Conservation (phyloP, 2,113 vertebrate genomes). For the Nycticorax nycticorax region DNA sequence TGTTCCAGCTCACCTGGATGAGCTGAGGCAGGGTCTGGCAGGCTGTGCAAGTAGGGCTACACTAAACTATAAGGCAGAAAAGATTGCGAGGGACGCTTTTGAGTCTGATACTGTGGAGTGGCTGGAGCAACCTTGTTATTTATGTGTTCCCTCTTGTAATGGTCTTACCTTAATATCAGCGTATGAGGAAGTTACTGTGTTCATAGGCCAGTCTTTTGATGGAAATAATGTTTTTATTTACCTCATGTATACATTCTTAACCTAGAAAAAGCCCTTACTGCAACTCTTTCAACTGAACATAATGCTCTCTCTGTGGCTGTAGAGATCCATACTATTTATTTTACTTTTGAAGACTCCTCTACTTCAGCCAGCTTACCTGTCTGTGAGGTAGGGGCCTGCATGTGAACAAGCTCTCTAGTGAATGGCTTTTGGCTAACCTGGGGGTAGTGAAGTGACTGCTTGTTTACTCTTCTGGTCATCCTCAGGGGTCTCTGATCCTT, state of each 20-base stretch:
- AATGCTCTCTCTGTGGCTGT: not conserved
- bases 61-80: not conserved
- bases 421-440: not conserved
- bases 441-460: not conserved
- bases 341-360: not conserved
- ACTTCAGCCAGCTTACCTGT: not conserved
- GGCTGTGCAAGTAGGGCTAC: not conserved
- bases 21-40: not conserved
- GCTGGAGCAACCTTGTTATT: not conserved
- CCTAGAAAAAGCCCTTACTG: not conserved
- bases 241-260: not conserved
- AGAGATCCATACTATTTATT: not conserved
- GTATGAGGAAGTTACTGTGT: not conserved
- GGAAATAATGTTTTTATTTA: not conserved
- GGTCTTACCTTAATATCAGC: too few relatives aligned
- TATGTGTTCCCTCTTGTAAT: not conserved
- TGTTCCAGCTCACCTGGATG: not conserved
- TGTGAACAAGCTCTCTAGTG: not conserved
- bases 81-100: not conserved
- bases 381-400: not conserved
- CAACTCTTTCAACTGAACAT: not conserved
- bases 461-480: not conserved
- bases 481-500: not conserved
- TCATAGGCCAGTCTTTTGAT: not conserved
- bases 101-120: not conserved